phyloP scores from a whole-genome alignment of 2,888 invertebrate genomes.

The Pachliopta kotzebuea region DNA sequence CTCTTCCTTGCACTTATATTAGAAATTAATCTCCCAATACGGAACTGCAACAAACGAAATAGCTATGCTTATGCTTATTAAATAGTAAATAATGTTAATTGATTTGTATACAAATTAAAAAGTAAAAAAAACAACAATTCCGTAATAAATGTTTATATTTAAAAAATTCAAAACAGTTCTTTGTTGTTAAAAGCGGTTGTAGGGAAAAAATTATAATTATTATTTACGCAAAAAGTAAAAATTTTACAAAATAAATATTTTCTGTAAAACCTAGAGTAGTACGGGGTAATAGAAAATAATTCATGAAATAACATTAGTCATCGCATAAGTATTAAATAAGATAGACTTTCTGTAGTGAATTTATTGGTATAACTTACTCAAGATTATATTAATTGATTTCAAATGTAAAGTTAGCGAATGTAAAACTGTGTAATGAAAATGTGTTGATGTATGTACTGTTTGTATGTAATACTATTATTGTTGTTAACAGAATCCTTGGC shows the following conservation, averaged over 20 bases:
- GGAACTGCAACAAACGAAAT: background rate
- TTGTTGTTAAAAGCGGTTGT: too few relatives aligned
- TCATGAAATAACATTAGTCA: too few relatives aligned
- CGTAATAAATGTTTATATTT: too few relatives aligned
- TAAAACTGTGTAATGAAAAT: too few relatives aligned
- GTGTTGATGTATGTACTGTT: background rate
- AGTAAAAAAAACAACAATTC: background rate
- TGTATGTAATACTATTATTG: background rate
- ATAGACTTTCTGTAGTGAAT: background rate
- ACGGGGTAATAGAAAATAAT: too few relatives aligned
- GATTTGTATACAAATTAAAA: background rate
- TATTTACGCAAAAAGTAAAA: too few relatives aligned
- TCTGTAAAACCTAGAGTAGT: too few relatives aligned
- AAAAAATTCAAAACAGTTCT: too few relatives aligned
- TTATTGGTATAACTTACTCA: background rate
- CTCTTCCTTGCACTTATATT: background rate
- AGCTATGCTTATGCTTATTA: too few relatives aligned
- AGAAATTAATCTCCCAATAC: background rate
- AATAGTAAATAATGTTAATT: background rate
- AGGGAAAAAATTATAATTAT: too few relatives aligned
- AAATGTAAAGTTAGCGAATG: background rate
- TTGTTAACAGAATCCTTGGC: conserved; percentile 89
- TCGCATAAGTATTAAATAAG: too few relatives aligned
- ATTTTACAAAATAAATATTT: too few relatives aligned
- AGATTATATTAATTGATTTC: background rate